Percentiles rank a stretch among this genome's conserved stretches.
Evolutionary conservation across 2,113 vertebrate species (phyloP).

Genomic region (Ardeotis arabs): DNA sequence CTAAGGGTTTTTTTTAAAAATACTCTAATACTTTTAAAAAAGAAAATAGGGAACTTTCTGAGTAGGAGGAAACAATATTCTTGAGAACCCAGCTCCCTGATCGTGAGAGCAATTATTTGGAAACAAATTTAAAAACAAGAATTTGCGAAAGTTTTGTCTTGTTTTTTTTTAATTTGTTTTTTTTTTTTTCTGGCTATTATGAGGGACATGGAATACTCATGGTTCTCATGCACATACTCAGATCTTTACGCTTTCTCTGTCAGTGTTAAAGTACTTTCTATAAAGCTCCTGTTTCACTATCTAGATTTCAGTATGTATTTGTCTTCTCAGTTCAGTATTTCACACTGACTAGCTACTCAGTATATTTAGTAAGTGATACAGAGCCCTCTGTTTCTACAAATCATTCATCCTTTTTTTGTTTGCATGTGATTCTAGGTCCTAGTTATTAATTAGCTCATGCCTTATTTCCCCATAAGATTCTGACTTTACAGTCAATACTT

Average conservation of each 20-base stretch:
- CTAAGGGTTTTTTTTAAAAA: neutral
- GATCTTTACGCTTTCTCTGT: too few relatives aligned
- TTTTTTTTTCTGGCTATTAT: neutral
- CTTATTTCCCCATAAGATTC: neutral
- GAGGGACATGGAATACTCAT: neutral
- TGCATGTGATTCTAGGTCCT: neutral
- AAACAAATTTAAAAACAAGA: neutral
- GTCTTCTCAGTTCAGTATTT: neutral
- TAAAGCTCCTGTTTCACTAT: neutral
- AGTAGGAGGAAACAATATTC: neutral
- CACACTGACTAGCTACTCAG: neutral
- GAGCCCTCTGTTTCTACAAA: neutral
- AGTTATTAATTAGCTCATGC: neutral
- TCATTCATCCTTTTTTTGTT: neutral
- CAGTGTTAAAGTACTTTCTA: neutral
- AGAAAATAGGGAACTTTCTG: neutral
- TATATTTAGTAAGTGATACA: neutral
- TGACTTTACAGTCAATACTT: neutral
- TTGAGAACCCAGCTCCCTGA: neutral
- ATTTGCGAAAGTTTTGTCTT: fast-evolving
- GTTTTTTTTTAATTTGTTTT: neutral
- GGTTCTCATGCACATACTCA: neutral
- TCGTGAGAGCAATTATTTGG: neutral
- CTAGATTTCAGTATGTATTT: neutral
- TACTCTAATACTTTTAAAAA: neutral